Evolutionary conservation across 2,888 invertebrate genomes (phyloP).

Genomic region (Alentia gelatinosa): DNA sequence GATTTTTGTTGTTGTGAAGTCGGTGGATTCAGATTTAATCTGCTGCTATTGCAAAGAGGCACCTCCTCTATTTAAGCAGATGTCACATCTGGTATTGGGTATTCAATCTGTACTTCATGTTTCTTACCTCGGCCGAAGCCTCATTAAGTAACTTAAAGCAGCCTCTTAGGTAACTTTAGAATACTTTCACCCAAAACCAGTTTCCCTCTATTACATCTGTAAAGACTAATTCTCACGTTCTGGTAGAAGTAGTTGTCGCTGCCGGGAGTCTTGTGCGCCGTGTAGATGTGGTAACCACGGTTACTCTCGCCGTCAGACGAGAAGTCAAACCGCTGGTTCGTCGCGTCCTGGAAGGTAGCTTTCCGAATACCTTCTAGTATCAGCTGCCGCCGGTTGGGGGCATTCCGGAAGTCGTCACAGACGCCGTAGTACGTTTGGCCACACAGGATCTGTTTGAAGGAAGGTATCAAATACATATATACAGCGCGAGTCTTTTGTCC

Average conservation of each 20-base stretch:
- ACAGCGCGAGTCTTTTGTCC: no score
- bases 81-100: no score
- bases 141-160: no score
- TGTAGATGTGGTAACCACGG: slow-evolving; percentile 76
- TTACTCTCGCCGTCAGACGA: slow-evolving; percentile 73
- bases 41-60: no score
- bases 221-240: slow-evolving; percentile 64
- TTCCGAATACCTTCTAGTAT: slow-evolving; percentile 68
- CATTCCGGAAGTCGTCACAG: slow-evolving; percentile 69
- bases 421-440: slow-evolving; percentile 64
- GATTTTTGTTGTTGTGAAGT: no score
- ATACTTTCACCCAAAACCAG: no score
- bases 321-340: slow-evolving; percentile 73
- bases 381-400: slow-evolving; percentile 71
- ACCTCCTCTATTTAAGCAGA: no score
- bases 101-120: no score
- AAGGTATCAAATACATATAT: not conserved
- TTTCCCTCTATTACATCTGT: no score
- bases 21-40: no score
- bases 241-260: slow-evolving; percentile 65
- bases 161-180: no score
- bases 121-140: no score
- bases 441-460: not conserved
- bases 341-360: slow-evolving; percentile 72
- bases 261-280: slow-evolving; percentile 55